These are phyloP conservation scores for Onychomys arenicola DNA, from an alignment of 2,797 vertebrate genomes.

Conservation along the genomic window DNA sequence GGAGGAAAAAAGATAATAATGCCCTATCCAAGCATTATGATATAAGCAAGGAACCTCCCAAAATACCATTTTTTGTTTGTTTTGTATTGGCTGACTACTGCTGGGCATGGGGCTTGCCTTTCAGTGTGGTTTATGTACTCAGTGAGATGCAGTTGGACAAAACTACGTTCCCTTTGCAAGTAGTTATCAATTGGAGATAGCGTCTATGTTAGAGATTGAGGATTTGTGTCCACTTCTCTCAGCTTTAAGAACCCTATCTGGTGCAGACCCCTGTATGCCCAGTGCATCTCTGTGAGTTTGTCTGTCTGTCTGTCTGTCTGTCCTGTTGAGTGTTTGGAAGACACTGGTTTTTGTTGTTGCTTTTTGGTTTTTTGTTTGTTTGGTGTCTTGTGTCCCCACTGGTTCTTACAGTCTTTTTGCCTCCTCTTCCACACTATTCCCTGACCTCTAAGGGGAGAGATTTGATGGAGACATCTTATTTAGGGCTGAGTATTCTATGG, in stretches of 20 bases:
- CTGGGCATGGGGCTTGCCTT: background rate
- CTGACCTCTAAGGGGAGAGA: background rate
- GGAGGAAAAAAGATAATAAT: background rate
- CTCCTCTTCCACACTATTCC: background rate
- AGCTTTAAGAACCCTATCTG: background rate
- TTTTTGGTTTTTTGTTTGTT: too few species aligned
- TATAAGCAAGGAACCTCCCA: background rate
- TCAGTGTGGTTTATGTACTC: background rate
- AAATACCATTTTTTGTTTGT: background rate
- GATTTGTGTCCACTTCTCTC: background rate
- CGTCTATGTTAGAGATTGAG: background rate
- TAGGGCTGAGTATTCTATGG: background rate
- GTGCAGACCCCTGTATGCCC: background rate
- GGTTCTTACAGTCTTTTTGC: background rate
- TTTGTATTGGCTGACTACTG: background rate
- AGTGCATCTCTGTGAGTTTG: background rate
- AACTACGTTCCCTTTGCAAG: background rate
- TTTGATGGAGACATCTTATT: background rate
- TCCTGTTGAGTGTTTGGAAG: background rate
- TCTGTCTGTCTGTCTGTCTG: background rate
- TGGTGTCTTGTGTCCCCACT: background rate
- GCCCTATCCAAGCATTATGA: background rate
- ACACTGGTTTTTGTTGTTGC: background rate
- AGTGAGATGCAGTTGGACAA: background rate
- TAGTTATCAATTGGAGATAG: background rate